Evolutionary conservation across 2,888 invertebrate species (phyloP).

Genomic region (Pedicia rivosa): DNA sequence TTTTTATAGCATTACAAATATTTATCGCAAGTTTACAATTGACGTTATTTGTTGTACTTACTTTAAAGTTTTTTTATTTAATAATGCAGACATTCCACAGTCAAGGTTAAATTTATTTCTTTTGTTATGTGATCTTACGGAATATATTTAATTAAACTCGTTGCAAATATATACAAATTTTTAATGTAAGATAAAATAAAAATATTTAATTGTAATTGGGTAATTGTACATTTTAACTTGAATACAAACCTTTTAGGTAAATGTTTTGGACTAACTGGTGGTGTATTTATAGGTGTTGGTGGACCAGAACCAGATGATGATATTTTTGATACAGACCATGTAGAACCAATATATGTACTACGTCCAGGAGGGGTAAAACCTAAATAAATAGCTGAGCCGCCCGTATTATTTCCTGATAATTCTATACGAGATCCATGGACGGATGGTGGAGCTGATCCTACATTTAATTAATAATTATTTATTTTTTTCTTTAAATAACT

Average conservation of each 20-base stretch:
- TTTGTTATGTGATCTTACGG: too few species aligned
- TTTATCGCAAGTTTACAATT: too few species aligned
- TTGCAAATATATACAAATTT: too few species aligned
- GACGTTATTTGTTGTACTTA: too few species aligned
- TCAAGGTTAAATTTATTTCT: too few species aligned
- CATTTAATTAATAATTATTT: conserved; percentile 6
- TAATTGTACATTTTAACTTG: too few species aligned
- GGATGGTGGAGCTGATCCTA: conserved; percentile 56
- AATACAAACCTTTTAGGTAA: conserved; percentile 39
- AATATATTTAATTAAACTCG: too few species aligned
- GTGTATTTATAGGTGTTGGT: conserved; percentile 54
- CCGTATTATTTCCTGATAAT: conserved; percentile 37
- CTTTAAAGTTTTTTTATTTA: too few species aligned
- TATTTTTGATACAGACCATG: conserved; percentile 30
- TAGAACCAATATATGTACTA: conserved; percentile 16
- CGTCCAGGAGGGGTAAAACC: conserved; percentile 31
- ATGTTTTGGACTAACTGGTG: conserved; percentile 58
- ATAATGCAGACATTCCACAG: too few species aligned
- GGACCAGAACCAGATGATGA: conserved; percentile 55
- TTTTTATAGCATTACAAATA: too few species aligned
- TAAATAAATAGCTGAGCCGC: conserved; percentile 42
- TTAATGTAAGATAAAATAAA: too few species aligned
- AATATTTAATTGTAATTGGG: too few species aligned
- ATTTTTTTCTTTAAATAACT: background rate
- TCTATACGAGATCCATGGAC: conserved; percentile 56